Evolutionary conservation across 2,113 vertebrate species (phyloP).

Genomic region (Chlorodrepanis virens): DNA sequence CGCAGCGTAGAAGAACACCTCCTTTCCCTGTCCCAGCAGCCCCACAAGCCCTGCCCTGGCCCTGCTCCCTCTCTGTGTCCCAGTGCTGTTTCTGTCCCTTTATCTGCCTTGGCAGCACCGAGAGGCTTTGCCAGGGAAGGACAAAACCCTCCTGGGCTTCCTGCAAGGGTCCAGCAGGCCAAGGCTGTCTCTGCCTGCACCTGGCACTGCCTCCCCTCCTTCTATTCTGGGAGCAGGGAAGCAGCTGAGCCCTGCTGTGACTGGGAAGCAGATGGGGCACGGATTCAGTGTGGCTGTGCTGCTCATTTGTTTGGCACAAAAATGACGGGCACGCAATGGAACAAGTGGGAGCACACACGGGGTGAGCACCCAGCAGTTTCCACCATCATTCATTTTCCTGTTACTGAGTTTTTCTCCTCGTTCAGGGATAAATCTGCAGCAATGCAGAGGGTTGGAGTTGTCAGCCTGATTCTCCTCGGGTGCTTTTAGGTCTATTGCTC

Average conservation of each 20-base stretch:
- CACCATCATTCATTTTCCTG: background rate
- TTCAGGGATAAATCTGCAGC: background rate
- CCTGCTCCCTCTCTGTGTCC: background rate
- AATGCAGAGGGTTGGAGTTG: background rate
- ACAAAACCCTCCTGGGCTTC: background rate
- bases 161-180: background rate
- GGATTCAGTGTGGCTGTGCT: background rate
- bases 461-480: background rate
- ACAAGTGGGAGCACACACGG: background rate
- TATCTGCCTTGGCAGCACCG: background rate
- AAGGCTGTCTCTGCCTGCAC: background rate
- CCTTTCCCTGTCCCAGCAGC: background rate
- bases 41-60: background rate
- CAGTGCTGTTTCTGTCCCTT: background rate
- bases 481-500: background rate
- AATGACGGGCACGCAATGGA: background rate
- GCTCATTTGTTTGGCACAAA: slow-evolving; percentile 30
- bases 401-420: background rate
- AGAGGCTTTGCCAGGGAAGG: background rate
- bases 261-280: slow-evolving; percentile 46
- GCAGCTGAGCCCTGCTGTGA: slow-evolving; percentile 49
- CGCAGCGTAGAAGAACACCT: accelerated
- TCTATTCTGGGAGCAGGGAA: slow-evolving; percentile 42
- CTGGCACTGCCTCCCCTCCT: slow-evolving; percentile 44
- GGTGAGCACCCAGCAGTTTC: background rate